These are phyloP conservation scores for Diaperis boleti DNA, from an alignment of 2,888 invertebrate species.

Conservation along the genomic window DNA sequence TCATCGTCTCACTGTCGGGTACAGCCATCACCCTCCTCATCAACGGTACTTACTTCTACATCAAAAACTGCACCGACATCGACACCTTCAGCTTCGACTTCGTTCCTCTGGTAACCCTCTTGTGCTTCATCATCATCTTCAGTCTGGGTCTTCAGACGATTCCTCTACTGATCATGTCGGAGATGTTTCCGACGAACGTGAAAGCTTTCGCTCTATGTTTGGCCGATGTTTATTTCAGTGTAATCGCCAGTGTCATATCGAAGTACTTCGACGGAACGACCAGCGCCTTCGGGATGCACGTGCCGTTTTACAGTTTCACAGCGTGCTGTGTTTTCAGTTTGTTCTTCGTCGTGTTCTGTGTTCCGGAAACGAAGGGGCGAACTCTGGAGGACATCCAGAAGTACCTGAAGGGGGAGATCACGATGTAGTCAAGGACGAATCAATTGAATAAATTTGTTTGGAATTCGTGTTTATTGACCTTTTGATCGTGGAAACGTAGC, in stretches of 20 bases:
- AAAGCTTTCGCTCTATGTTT: constrained; percentile 71
- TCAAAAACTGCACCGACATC: constrained; percentile 61
- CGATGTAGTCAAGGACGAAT: constrained; percentile 15
- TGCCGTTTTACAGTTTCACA: constrained; percentile 67
- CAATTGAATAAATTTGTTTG: constrained; percentile 15
- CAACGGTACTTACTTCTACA: constrained; percentile 65
- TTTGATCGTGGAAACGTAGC: neutral
- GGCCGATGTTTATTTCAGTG: constrained; percentile 68
- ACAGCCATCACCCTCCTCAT: constrained; percentile 64
- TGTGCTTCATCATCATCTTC: constrained; percentile 67
- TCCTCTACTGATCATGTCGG: constrained; percentile 69
- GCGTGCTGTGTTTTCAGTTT: constrained; percentile 63
- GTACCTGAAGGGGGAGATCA: constrained; percentile 50
- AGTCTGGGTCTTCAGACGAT: constrained; percentile 69
- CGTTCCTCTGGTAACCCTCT: constrained; percentile 66
- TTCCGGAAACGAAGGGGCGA: constrained; percentile 70
- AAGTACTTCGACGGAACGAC: constrained; percentile 66
- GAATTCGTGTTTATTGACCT: neutral
- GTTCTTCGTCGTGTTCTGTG: constrained; percentile 62
- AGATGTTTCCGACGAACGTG: constrained; percentile 70
- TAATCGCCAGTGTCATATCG: constrained; percentile 66
- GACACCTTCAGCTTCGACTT: constrained; percentile 61
- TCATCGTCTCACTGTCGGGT: constrained; percentile 68
- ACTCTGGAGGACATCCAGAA: constrained; percentile 68
- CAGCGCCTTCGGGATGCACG: constrained; percentile 63